Base-by-base conservation (phyloP, 2,888 invertebrate genomes). In the Cataglyphis albicans region DNA sequence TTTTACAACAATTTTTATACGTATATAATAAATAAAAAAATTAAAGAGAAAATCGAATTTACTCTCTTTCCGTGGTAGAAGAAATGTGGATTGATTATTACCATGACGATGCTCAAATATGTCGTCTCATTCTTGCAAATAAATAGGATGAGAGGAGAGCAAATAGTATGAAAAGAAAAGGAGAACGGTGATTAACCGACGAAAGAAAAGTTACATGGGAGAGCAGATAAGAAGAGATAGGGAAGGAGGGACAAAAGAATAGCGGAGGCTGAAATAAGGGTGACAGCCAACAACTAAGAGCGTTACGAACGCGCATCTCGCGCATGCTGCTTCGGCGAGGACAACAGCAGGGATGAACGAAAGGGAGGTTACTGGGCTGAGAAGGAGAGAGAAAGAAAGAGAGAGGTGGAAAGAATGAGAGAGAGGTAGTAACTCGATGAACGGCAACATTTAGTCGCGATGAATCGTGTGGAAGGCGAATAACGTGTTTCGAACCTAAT, bases 271-370 rank as follows among this genome's bases (percentile, higher is more conserved):
- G 38, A 41, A 35, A 38, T 9, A 55, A 55, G 65, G 25, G 25
- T 4, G n/a, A 52, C 7, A 52, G 48, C 48, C 48, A 52, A n/a
- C n/a, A 52, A n/a, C 5, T 18, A 38, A 55, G 52, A 18, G 38
- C 1, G 65, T 6, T 21, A 21, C 44, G 5, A 44, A 48, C 61
- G 81, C 80, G 82, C 83, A 75, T 86, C 86, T 84, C 81, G 90
- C 90, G 89, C 90, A 88, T 89, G 89, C 82, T 78, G 84, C 25
- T 68, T 74, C 32, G 75, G 21, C 35, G 55, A 48, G 29, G 61
- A 35, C 76, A 68, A 80, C 74, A 74, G 64, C 35, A 75, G 7
- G 38, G 63, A 59, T 35, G 59, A 70, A 21, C 55, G 35, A 57
- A 74, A 55, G 75, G 55, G 65, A 80, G 38, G 29, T 61, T 35